Percentiles rank a stretch among this genome's conserved stretches.
Evolutionary conservation across 2,888 invertebrate genomes (phyloP).

Genomic region (Pantelozetes paolii): DNA sequence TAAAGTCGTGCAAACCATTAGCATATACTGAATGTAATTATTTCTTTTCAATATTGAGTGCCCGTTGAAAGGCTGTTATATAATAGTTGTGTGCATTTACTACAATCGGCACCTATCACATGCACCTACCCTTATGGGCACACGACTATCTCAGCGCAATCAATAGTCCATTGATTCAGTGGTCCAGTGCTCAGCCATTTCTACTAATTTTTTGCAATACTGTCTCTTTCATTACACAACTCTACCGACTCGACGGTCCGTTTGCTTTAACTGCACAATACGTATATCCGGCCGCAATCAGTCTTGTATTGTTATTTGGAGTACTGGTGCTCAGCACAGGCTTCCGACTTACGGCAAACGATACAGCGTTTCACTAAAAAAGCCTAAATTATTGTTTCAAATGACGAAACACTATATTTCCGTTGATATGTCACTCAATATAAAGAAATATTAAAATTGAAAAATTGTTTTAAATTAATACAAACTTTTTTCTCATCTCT

Average conservation of each 20-base stretch:
- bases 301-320: conserved; percentile 33
- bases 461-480: conserved; percentile 35
- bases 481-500: conserved; percentile 16
- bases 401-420: conserved; percentile 31
- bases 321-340: conserved; percentile 13
- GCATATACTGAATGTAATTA: conserved; percentile 5
- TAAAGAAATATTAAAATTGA: conserved; percentile 16
- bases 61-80: conserved; percentile 24
- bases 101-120: not conserved
- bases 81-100: conserved; percentile 6
- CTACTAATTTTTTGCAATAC: conserved; percentile 24
- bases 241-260: not conserved
- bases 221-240: conserved; percentile 17
- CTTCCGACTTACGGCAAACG: conserved; percentile 14
- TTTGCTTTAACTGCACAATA: not conserved
- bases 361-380: conserved; percentile 22
- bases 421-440: conserved; percentile 12
- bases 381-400: conserved; percentile 22
- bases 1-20: conserved; percentile 26
- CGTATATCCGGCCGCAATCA: conserved; percentile 35
- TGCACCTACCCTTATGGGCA: conserved; percentile 27
- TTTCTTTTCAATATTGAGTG: conserved; percentile 32
- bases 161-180: conserved; percentile 6
- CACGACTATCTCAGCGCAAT: conserved; percentile 27
- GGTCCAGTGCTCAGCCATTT: not conserved